Percentiles rank a stretch among this genome's conserved stretches.
These are phyloP conservation scores for Vulpes ferrilata DNA, from an alignment of 2,113 vertebrate genomes.

Conservation along the genomic window DNA sequence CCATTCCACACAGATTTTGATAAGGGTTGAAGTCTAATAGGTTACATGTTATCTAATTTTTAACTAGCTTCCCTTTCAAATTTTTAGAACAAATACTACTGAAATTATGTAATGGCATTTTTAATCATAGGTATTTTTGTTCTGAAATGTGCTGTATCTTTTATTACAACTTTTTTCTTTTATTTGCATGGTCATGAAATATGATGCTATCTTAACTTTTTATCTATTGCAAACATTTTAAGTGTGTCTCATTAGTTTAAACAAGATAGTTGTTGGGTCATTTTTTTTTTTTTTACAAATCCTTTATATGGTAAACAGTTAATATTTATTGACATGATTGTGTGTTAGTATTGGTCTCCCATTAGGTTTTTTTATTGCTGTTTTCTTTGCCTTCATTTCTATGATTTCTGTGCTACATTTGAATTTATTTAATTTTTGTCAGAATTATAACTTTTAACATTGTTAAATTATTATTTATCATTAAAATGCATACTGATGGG, in stretches of 20 bases:
- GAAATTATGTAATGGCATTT: neutral
- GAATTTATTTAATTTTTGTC: constrained; percentile 47
- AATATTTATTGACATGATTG: neutral
- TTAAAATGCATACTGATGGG: constrained; percentile 4
- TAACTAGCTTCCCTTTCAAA: constrained; percentile 49
- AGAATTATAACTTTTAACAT: constrained; percentile 46
- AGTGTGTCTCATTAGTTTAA: constrained; percentile 33
- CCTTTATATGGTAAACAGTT: neutral
- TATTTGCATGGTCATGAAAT: neutral
- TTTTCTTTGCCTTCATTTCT: constrained; percentile 30
- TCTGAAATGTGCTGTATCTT: neutral
- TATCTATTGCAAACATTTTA: constrained; percentile 19
- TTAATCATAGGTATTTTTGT: neutral
- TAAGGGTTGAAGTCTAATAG: neutral
- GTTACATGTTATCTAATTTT: constrained; percentile 28
- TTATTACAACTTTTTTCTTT: neutral
- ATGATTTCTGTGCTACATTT: constrained; percentile 38
- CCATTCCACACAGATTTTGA: constrained; percentile 4
- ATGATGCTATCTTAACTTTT: constrained; percentile 19
- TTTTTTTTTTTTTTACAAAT: neutral
- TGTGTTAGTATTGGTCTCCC: constrained; percentile 8
- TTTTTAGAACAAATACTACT: neutral
- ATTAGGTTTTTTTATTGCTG: constrained; percentile 5
- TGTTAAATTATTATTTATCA: neutral
- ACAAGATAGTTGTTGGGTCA: neutral